phyloP scores from a whole-genome alignment of 2,797 vertebrate species.

The Phaenicophaeus curvirostris region DNA sequence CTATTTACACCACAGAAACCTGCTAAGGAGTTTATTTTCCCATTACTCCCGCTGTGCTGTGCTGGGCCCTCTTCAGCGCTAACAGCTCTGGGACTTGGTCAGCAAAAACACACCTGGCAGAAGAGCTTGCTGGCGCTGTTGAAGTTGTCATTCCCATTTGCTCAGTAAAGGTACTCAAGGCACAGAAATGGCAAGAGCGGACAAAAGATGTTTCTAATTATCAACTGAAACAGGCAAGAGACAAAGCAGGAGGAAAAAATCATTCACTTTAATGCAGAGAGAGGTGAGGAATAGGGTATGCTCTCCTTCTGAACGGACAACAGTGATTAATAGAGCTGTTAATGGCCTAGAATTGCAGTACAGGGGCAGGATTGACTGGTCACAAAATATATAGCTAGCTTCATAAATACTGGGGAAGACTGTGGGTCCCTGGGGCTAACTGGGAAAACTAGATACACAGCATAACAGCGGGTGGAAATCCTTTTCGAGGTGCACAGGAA shows the following conservation, averaged over 20 bases:
- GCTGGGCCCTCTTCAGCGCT: background rate
- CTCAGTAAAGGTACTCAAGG: background rate
- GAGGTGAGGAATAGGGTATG: background rate
- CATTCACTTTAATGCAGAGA: background rate
- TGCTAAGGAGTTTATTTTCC: background rate
- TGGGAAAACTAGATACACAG: background rate
- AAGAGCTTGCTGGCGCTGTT: background rate
- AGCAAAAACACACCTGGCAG: background rate
- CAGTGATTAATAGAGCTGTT: background rate
- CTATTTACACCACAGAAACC: background rate
- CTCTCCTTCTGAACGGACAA: background rate
- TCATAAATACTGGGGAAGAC: background rate
- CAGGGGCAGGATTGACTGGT: accelerated
- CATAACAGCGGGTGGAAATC: background rate
- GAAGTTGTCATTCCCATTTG: background rate
- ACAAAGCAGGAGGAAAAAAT: background rate
- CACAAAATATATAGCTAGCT: background rate
- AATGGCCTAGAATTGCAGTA: background rate
- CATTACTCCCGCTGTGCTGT: accelerated
- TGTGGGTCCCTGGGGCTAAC: background rate
- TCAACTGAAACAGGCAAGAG: background rate
- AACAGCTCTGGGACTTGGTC: background rate
- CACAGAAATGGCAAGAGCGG: background rate
- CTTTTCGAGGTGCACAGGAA: background rate
- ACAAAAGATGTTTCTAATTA: constrained; percentile 6